phyloP scores from a whole-genome alignment of 2,797 vertebrate species.

The Cossypha polioptera region DNA sequence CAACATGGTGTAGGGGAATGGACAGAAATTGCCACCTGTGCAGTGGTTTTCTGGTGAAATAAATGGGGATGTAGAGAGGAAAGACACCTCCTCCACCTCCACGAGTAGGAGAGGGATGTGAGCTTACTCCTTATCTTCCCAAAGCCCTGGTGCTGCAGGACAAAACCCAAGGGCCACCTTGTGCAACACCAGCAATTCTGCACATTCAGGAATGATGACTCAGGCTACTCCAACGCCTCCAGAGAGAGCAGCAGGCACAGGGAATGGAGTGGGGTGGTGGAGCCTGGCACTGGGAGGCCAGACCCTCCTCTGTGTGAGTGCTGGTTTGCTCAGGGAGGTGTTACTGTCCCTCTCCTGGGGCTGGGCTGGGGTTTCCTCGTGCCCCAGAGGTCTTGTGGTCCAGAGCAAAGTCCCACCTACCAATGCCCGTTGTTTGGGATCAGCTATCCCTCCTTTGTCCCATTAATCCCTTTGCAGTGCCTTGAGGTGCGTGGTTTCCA shows the following conservation, averaged over 20 bases:
- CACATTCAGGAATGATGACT: not conserved
- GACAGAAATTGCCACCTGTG: not conserved
- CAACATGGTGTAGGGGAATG: not conserved
- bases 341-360: not conserved
- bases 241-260: not conserved
- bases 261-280: not conserved
- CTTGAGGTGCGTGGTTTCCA: fast-evolving
- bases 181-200: not conserved
- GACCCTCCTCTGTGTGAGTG: fast-evolving
- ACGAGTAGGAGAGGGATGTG: not conserved
- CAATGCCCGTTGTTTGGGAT: not conserved
- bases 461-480: fast-evolving
- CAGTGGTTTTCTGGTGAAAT: not conserved
- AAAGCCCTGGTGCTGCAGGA: not conserved
- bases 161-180: not conserved
- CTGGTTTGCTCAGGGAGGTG: fast-evolving
- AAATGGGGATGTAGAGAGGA: not conserved
- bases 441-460: not conserved
- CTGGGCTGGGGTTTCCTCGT: not conserved
- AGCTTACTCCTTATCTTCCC: not conserved
- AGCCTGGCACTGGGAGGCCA: not conserved
- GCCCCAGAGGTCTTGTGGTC: not conserved
- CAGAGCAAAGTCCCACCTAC: not conserved
- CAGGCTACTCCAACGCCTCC: not conserved
- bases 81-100: not conserved